A percentile compares a stretch with the other conserved stretches of the same genome.
Evolutionary conservation across 2,888 invertebrate genomes (phyloP).

Genomic region (Caenorhabditis panamensis): DNA sequence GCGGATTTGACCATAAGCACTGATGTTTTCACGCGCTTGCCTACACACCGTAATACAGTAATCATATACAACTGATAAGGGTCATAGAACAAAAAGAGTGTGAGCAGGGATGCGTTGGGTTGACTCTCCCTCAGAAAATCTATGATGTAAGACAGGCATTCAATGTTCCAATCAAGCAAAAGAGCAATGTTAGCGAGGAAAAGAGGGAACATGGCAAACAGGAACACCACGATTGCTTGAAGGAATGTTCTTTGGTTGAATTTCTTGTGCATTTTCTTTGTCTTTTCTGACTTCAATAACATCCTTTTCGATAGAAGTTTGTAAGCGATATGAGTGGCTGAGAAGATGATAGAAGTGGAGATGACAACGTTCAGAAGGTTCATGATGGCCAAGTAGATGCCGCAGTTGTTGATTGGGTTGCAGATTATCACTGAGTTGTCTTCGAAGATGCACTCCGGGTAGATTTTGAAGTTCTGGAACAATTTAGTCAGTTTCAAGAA

Average conservation of each 20-base stretch:
- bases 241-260: not conserved
- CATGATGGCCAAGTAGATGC: conserved; percentile 13
- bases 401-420: conserved; percentile 26
- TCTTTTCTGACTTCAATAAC: not conserved
- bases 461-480: conserved; percentile 17
- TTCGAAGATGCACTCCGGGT: conserved; percentile 15
- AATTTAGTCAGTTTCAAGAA: not conserved
- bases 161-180: not conserved
- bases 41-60: not conserved
- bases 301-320: not conserved
- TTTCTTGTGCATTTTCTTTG: not conserved
- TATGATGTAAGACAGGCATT: not conserved
- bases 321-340: not conserved
- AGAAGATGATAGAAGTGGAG: not conserved
- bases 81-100: not conserved
- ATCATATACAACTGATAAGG: not conserved
- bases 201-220: not conserved
- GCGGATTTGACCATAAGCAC: not conserved
- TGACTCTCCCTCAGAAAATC: not conserved
- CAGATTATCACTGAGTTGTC: conserved; percentile 17
- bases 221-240: not conserved
- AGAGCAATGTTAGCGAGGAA: not conserved
- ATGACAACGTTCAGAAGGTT: not conserved
- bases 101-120: not conserved
- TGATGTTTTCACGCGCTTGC: not conserved